Base-by-base conservation (phyloP, 2,888 invertebrate species). In the Pyrgus malvae region DNA sequence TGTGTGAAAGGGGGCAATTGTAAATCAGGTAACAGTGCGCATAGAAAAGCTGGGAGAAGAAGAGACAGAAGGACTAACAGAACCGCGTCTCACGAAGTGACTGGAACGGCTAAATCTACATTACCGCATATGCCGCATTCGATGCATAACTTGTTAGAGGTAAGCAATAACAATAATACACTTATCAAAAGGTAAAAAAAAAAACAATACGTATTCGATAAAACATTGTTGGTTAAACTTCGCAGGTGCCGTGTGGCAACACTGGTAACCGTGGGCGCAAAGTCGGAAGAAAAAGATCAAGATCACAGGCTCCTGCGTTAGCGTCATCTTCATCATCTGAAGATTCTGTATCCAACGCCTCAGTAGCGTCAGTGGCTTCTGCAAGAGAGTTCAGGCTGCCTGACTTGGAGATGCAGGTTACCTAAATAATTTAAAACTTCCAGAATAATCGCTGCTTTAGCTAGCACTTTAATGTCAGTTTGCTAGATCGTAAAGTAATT, bases 21-120 rank as follows among this genome's bases (percentile, higher is more conserved):
- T 61, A 87, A 83, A 60, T 80, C 83, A 4, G 78, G 84, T 6
- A 81, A 77, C 45, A 91, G 84, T 48, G 82, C 91, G 57, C 91
- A 92, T 67, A 92, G 93, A 69, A 93, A 93, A 74, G 90, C 92
- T 2, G 91, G 92, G 7, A 91, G 93, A 50, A 91, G 93, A 65
- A 91, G 92, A 73, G 92, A 94, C 12, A 92, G 94, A 59, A 89
- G 93, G 59, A 92, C 92, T 63, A 79, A 89, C 35, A 78, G 92
- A 33, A 91, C 92, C 23, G 74, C 78, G 12, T 88, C 89, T 1
- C 89, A 90, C 53, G 89, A 90, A 55, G 81, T 77, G 17, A 63
- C 85, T 1, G 85, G 84, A 60, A 90, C 90, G 1, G 82, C 91
- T 0, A 93, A 92, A 68, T 91, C 92, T 0, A 91, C 92, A 2